Base-by-base conservation (phyloP, 2,113 vertebrate genomes). In the Raja brachyura region DNA sequence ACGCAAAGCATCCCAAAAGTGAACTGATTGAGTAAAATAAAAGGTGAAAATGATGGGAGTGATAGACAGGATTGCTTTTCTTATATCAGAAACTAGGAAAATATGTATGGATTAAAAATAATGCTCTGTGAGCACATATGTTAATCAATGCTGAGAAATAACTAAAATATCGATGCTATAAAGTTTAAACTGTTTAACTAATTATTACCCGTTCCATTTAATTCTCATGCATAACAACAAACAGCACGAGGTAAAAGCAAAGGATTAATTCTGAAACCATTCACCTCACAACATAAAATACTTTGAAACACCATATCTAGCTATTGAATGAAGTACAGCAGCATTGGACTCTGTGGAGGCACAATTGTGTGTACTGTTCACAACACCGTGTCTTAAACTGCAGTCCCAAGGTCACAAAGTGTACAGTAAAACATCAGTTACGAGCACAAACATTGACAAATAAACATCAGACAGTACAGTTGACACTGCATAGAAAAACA, bases 401-500 rank as follows among this genome's bases (percentile, higher is more conserved):
- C 96, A 97, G 97, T 96, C 96, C 97, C 96, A 97, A 96, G 97
- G 95, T 96, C 96, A 97, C 96, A 94, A 96, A 94, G 96, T 97
- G 96, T 96, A 98, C 97, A 97, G 96, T 96, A 95, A 95, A 97
- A 98, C 96, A 93, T 97, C 97, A 97, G 33, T 96, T 96, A 98
- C 97, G 97, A 97, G 97, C 97, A 97, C 97, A 95, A 96, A 97
- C 96, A 97, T 95, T 96, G 96, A 96, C 97, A 96, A 96, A 96
- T 95, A 96, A 96, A 97, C 96, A 95, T 95, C 95, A 94, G 95
- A 96, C 97, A 93, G 94, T 95, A 95, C 94, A 96, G 95, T 97
- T 96, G 97, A 98, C 97, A 97, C 97, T 97, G 98, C 97, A 97
- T 96, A 98, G 98, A 97, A 97, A 96, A 97, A 97, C 97, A 97